Base-by-base conservation (phyloP, 2,888 invertebrate species). In the Polylopha cassiicola region DNA sequence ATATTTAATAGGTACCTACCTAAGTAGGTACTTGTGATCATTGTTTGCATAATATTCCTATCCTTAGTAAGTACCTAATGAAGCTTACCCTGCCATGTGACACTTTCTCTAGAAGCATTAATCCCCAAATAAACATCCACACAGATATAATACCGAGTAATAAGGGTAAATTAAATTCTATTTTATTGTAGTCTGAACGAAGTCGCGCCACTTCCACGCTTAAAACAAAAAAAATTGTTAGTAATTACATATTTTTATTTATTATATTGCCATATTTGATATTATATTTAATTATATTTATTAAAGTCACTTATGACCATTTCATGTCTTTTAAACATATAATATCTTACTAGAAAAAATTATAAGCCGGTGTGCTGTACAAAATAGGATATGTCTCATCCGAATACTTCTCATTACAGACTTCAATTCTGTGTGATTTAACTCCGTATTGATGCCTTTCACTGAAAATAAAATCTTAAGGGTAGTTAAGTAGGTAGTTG, bases 301-400 rank as follows among this genome's bases (percentile, higher is more conserved):
- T n/a, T n/a, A n/a, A n/a, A n/a, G n/a, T n/a, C n/a, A n/a, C n/a
- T n/a, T n/a, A n/a, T n/a, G n/a, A n/a, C n/a, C n/a, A n/a, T n/a
- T n/a, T n/a, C n/a, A n/a, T n/a, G n/a, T n/a, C n/a, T n/a, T n/a
- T n/a, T n/a, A n/a, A n/a, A n/a, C n/a, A 17, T 34, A 20, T 6
- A n/a, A n/a, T 39, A 68, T n/a, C 80, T 55, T 60, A 84, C 84
- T 68, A 84, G 51, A 84, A 84, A 55, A 66, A 82, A 46, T 84
- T 84, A 47, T 79, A 82, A 2, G 77, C 65, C 11, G 84, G 82
- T 36, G 78, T 72, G 22, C 47, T 65, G 33, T 57, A 72, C 20
- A 75, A 23, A 3, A 56, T 48, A 7, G 84, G 84, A 50, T 77
- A 84, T 2, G n/a, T n/a, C n/a, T n/a, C n/a, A n/a, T n/a, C n/a